Conservation (phyloP, 2,797 vertebrate genomes). For the Oophaga sylvatica region DNA sequence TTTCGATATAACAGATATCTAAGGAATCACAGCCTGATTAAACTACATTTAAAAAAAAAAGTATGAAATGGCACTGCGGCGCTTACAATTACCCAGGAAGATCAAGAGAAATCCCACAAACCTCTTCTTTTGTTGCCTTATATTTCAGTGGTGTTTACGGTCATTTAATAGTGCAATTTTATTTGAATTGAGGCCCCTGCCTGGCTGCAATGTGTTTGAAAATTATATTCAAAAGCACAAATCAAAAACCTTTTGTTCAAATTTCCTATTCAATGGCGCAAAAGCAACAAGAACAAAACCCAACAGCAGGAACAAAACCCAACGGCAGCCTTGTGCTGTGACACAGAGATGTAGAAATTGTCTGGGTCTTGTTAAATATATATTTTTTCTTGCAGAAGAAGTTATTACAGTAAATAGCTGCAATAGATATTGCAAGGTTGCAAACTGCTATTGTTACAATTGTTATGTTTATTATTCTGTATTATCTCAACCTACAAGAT, state of each 20-base stretch:
- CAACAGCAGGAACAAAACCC: background rate
- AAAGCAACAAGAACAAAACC: background rate
- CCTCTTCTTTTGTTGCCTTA: background rate
- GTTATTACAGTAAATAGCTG: no score
- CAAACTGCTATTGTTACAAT: no score
- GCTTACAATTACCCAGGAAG: background rate
- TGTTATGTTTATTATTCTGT: no score
- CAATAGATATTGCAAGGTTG: no score
- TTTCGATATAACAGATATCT: background rate
- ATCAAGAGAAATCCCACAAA: background rate
- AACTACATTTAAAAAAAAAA: background rate
- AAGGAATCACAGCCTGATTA: background rate
- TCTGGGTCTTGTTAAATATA: no score
- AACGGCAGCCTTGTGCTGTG: background rate
- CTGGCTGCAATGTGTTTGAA: background rate
- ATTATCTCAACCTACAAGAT: no score
- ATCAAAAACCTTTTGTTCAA: background rate
- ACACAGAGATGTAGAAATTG: background rate
- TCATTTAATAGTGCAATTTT: background rate
- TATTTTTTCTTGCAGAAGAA: no score
- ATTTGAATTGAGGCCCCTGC: background rate
- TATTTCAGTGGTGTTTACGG: background rate
- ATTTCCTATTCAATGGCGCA: background rate
- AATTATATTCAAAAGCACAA: background rate
- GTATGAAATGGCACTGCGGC: background rate